A percentile compares a stretch with the other conserved stretches of the same genome.
These are phyloP conservation scores for Halcyon leucocephala DNA, from an alignment of 2,797 vertebrate genomes.

Conservation along the genomic window DNA sequence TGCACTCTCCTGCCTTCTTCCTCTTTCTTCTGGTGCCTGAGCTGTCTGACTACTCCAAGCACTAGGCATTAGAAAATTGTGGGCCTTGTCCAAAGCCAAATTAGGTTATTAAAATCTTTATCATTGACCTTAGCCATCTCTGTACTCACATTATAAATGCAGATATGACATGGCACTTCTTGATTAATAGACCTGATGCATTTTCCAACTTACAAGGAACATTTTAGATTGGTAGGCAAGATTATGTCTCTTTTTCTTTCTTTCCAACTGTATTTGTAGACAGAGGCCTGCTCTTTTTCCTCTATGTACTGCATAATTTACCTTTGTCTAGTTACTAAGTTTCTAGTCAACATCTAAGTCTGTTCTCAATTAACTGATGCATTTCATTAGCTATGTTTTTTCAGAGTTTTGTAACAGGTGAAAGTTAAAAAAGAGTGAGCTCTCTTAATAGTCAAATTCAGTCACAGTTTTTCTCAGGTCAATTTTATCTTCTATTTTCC, in stretches of 20 bases:
- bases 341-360: background rate
- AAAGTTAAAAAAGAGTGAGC: background rate
- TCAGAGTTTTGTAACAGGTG: background rate
- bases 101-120: background rate
- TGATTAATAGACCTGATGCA: background rate
- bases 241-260: background rate
- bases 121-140: background rate
- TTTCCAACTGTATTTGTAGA: background rate
- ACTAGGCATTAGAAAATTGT: accelerated
- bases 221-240: background rate
- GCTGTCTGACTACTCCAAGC: background rate
- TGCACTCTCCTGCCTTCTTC: background rate
- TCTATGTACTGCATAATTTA: background rate
- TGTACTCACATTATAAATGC: background rate
- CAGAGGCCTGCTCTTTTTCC: background rate
- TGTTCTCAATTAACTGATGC: background rate
- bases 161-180: background rate
- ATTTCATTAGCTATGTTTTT: background rate
- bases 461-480: background rate
- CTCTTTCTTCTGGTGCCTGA: background rate
- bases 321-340: background rate
- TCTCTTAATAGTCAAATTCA: background rate
- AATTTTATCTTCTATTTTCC: background rate
- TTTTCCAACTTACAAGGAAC: background rate
- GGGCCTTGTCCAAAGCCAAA: background rate